Evolutionary conservation across 2,888 invertebrate genomes (phyloP).

Genomic region (Noctua comes): DNA sequence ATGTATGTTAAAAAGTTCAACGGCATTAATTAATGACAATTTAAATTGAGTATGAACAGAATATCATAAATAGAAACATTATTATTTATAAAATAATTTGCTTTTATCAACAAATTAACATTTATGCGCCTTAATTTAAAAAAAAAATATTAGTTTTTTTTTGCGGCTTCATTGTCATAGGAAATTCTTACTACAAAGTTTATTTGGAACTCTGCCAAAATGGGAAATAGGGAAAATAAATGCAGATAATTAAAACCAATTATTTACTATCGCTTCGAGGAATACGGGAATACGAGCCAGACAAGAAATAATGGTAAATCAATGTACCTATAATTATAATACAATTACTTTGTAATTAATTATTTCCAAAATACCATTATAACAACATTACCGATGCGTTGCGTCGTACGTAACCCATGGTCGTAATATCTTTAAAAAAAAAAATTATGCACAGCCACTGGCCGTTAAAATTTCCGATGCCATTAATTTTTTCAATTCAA

Average conservation of each 20-base stretch:
- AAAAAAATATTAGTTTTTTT: too few species aligned
- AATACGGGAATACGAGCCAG: not conserved
- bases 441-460: not conserved
- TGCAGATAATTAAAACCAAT: not conserved
- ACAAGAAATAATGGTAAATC: not conserved
- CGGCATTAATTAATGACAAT: too few species aligned
- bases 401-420: not conserved
- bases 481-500: constrained; percentile 3
- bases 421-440: not conserved
- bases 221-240: not conserved
- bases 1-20: too few species aligned
- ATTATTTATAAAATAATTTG: too few species aligned
- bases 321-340: not conserved
- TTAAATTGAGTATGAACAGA: too few species aligned
- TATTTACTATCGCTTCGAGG: not conserved
- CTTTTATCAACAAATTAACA: too few species aligned
- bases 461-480: not conserved
- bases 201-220: not conserved
- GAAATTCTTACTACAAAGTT: not conserved
- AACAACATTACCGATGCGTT: not conserved
- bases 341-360: not conserved
- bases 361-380: not conserved
- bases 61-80: too few species aligned
- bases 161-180: not conserved
- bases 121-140: too few species aligned